Evolutionary conservation across 2,797 vertebrate species (phyloP).

Genomic region (Heliangelus exortis): DNA sequence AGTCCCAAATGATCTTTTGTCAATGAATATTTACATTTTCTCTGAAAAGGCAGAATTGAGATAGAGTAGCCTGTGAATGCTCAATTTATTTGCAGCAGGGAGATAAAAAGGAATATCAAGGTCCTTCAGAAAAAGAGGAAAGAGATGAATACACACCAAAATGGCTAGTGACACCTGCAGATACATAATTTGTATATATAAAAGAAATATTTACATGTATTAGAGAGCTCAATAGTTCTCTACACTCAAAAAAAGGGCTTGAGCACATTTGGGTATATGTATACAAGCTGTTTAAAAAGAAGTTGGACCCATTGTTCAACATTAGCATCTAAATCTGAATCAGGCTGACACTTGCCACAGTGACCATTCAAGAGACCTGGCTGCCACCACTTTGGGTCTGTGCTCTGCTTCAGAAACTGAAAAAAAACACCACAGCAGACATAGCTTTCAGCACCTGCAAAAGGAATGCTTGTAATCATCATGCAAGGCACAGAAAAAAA

Average conservation of each 20-base stretch:
- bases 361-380: not conserved
- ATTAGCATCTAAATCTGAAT: not conserved
- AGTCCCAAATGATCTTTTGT: not conserved
- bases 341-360: not conserved
- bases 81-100: not conserved
- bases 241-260: rapidly evolving
- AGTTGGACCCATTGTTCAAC: not conserved
- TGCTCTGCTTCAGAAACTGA: not conserved
- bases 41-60: not conserved
- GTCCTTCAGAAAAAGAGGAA: not conserved
- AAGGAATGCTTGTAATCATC: not conserved
- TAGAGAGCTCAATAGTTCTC: not conserved
- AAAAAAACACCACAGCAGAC: not conserved
- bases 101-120: not conserved
- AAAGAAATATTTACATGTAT: not conserved
- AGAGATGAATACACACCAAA: not conserved
- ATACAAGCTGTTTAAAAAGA: not conserved
- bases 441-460: not conserved
- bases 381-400: not conserved
- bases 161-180: not conserved
- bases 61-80: not conserved
- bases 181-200: not conserved
- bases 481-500: not conserved
- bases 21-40: not conserved
- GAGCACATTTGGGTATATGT: not conserved